A percentile compares a stretch with the other conserved stretches of the same genome.
These are phyloP conservation scores for Aleiodes alternator DNA, from an alignment of 2,888 invertebrate genomes.

Conservation along the genomic window DNA sequence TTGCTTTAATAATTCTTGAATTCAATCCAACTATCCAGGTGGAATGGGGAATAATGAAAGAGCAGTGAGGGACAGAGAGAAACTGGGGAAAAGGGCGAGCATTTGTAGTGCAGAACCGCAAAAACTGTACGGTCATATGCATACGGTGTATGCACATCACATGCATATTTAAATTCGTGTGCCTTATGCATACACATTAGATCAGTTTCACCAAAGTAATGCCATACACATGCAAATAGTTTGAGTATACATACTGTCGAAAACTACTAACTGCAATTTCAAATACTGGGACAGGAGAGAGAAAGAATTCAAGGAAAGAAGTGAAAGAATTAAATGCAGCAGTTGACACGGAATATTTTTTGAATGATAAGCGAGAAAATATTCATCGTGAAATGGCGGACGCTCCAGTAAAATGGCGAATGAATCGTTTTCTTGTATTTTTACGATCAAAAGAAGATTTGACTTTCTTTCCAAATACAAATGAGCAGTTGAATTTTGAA, in stretches of 20 bases:
- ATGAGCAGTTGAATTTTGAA: no score
- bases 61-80: not conserved
- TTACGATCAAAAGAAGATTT: no score
- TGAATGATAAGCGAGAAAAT: no score
- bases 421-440: no score
- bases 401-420: no score
- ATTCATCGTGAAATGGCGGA: no score
- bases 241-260: conserved; percentile 2
- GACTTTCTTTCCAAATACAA: no score
- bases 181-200: conserved; percentile 46
- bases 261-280: conserved; percentile 17
- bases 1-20: conserved; percentile 21
- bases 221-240: conserved; percentile 31
- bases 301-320: not conserved
- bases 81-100: conserved; percentile 33
- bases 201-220: conserved; percentile 28
- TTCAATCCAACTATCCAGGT: conserved; percentile 44
- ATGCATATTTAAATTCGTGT: conserved; percentile 46
- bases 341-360: no score
- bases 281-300: not conserved
- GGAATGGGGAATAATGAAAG: not conserved
- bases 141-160: conserved; percentile 35
- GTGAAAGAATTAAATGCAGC: not conserved
- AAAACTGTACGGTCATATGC: conserved; percentile 38
- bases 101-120: conserved; percentile 17